These are phyloP conservation scores for Drosophila sordidula DNA, from an alignment of 2,888 invertebrate genomes.

Conservation along the genomic window DNA sequence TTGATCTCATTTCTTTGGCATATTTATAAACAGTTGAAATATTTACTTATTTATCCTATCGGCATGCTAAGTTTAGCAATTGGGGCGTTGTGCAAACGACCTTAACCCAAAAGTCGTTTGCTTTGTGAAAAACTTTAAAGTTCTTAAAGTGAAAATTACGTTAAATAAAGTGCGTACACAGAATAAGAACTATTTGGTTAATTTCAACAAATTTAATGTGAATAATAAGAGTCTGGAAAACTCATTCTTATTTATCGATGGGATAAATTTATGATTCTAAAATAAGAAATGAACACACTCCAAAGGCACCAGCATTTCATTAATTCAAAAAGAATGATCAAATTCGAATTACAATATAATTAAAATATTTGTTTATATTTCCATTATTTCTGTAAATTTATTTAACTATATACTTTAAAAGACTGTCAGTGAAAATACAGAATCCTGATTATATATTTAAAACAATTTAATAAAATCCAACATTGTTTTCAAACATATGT, in stretches of 20 bases:
- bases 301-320: too few species aligned
- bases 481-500: background rate
- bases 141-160: background rate
- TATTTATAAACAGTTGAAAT: slow-evolving; percentile 49
- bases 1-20: slow-evolving; percentile 29
- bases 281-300: background rate
- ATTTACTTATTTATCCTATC: slow-evolving; percentile 39
- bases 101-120: slow-evolving; percentile 26
- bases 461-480: too few species aligned
- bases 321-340: too few species aligned
- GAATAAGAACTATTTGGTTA: too few species aligned
- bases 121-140: background rate
- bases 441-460: too few species aligned
- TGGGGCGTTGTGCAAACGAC: slow-evolving; percentile 14
- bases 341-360: too few species aligned
- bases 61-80: slow-evolving; percentile 36
- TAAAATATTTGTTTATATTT: too few species aligned
- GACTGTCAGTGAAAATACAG: too few species aligned
- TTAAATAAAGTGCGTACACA: too few species aligned
- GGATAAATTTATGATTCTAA: background rate
- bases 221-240: background rate
- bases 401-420: too few species aligned
- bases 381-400: too few species aligned
- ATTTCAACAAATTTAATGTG: background rate
- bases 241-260: background rate